Evolutionary conservation across 1,140 invertebrate species (phyloP).

Genomic region (Samia ricini): DNA sequence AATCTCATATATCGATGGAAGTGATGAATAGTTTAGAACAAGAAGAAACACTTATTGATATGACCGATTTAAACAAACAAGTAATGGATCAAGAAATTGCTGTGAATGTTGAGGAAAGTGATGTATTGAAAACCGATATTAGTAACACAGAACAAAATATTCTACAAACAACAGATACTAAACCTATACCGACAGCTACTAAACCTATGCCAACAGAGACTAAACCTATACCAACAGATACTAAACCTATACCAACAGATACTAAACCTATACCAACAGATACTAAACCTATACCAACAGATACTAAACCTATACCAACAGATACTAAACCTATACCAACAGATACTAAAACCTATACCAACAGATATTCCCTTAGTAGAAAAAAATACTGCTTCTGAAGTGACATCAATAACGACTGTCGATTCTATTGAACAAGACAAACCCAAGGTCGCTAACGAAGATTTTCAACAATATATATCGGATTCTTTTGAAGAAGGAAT

Average conservation of each 20-base stretch:
- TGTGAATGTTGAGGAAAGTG: background rate
- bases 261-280: background rate
- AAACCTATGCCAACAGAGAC: background rate
- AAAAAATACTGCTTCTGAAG: background rate
- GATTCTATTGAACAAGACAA: background rate
- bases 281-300: background rate
- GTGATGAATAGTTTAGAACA: background rate
- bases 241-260: background rate
- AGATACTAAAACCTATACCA: background rate
- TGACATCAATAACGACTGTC: background rate
- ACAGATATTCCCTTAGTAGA: background rate
- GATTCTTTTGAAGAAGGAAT: conserved; percentile 6
- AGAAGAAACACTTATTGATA: background rate
- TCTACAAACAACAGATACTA: background rate
- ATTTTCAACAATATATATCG: background rate
- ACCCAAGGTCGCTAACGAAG: background rate
- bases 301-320: background rate
- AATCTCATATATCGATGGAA: background rate
- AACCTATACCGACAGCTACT: background rate
- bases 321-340: background rate
- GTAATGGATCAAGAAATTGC: background rate
- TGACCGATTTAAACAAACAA: conserved; percentile 4
- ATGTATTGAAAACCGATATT: background rate
- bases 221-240: background rate
- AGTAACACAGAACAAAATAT: background rate